Percentiles rank a stretch among this genome's conserved stretches.
Evolutionary conservation across 2,888 invertebrate genomes (phyloP).

Genomic region (Euzetes globulus): DNA sequence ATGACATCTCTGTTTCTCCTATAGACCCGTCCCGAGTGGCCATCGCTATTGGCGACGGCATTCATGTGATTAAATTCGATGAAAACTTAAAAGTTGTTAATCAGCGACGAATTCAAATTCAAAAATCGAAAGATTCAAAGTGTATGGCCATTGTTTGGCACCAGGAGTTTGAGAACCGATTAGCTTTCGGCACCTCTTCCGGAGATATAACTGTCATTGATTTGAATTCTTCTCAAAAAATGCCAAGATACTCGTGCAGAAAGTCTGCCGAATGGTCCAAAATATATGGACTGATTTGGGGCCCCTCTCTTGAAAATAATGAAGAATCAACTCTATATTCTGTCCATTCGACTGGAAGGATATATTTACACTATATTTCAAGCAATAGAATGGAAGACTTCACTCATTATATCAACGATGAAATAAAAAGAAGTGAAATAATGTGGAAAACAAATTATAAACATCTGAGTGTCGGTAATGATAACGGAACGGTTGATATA

Average conservation of each 20-base stretch:
- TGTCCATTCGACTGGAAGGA: neutral
- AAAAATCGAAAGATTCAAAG: neutral
- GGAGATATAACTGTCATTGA: slow-evolving; percentile 6
- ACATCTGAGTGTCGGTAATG: slow-evolving; percentile 29
- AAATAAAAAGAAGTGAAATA: neutral
- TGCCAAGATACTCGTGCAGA: neutral
- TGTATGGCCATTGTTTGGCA: slow-evolving; percentile 6
- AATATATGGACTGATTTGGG: slow-evolving; percentile 30
- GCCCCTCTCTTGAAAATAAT: neutral
- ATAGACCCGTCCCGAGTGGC: slow-evolving; percentile 19
- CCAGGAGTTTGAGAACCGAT: neutral
- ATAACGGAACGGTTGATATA: slow-evolving; percentile 33
- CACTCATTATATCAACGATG: neutral
- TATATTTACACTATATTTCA: slow-evolving; percentile 12
- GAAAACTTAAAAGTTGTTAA: neutral
- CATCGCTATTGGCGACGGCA: slow-evolving; percentile 24
- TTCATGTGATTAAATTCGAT: slow-evolving; percentile 21
- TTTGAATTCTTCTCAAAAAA: neutral
- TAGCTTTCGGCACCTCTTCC: neutral
- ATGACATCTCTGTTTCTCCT: slow-evolving; percentile 22
- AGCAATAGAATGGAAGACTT: neutral
- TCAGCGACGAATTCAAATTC: neutral
- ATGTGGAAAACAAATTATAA: neutral
- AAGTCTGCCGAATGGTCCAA: neutral
- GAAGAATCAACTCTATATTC: neutral